Evolutionary conservation across 2,888 invertebrate species (phyloP).

Genomic region (Parapristionchus giblindavisi): DNA sequence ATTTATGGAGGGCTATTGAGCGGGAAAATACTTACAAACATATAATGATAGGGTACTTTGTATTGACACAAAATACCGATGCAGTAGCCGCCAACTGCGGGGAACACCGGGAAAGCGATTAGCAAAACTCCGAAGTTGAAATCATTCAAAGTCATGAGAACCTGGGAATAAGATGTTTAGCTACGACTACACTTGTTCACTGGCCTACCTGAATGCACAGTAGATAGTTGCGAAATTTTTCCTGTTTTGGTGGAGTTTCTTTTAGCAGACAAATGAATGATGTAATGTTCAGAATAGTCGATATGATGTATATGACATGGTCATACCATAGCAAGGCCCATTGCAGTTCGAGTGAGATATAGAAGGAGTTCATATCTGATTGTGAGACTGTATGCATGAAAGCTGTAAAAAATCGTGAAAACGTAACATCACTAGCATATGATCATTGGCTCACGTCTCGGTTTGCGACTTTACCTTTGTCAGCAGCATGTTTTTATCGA

Average conservation of each 20-base stretch:
- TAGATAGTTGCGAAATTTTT: neutral
- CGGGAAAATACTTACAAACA: no score
- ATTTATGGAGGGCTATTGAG: no score
- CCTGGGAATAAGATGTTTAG: neutral
- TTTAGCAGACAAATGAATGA: conserved; percentile 17
- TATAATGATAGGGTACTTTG: conserved; percentile 9
- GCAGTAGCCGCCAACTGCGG: conserved; percentile 14
- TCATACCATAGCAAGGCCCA: neutral
- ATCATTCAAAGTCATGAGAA: neutral
- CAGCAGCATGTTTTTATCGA: no score
- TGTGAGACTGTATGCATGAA: no score
- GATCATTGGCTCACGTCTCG: no score
- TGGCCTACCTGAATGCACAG: neutral
- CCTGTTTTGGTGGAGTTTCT: neutral
- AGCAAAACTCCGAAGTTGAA: neutral
- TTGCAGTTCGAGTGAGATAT: conserved; percentile 15
- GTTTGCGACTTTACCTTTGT: no score
- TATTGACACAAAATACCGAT: conserved; percentile 16
- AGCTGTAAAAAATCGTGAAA: no score
- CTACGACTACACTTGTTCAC: no score
- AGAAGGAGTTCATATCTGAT: conserved; percentile 25
- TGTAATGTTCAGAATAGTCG: neutral
- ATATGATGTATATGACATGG: neutral
- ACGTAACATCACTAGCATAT: no score
- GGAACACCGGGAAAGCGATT: conserved; percentile 3